Base-by-base conservation (phyloP, 1,140 invertebrate species). In the Apis florea region DNA sequence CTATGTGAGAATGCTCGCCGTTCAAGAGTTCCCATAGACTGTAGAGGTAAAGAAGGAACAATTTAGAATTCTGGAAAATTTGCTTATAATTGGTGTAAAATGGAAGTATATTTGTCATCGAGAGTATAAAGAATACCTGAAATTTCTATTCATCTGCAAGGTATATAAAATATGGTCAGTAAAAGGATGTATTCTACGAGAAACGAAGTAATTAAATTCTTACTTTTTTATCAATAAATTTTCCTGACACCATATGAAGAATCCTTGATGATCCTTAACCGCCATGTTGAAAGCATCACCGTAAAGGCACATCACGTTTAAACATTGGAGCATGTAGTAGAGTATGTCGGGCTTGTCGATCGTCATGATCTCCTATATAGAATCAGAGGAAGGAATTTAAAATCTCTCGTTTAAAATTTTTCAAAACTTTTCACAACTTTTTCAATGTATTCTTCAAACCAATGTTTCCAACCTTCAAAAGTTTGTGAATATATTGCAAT, bases 191-290 rank as follows among this genome's bases (percentile, higher is more conserved):
- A 6, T 9, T 40, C 15, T 1, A 53, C 8, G 21, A n/a, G 40
- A 51, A 21, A 31, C 1, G 47, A 54, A 17, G 75, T 72, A 66
- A 21, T 15, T 1, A 21, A 11, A 24, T 13, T 49, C 95, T 94
- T 94, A 99, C 98, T 98, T 98, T 91, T 97, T 97, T 83, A 99
- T 98, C 0, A 99, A 94, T 26, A 99, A 94, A 94, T 99, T 99
- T 94, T 99, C 98, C 92, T 99, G 98, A 85, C 97, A 98, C 97
- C 98, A 99, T 79, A 99, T 98, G 75, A 99, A 96, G 94, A 99
- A 99, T 67, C 98, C 98, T 86, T 97, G 95, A 90, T 99, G 97
- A 90, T 99, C 98, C 88, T 96, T 96, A 0, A 97, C 95, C 1
- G 98, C 97, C 87, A 96, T 97, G 49, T 96, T 96, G 66, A 99